Conservation (phyloP, 2,797 vertebrate species). For the Leptatherina wallacei region DNA sequence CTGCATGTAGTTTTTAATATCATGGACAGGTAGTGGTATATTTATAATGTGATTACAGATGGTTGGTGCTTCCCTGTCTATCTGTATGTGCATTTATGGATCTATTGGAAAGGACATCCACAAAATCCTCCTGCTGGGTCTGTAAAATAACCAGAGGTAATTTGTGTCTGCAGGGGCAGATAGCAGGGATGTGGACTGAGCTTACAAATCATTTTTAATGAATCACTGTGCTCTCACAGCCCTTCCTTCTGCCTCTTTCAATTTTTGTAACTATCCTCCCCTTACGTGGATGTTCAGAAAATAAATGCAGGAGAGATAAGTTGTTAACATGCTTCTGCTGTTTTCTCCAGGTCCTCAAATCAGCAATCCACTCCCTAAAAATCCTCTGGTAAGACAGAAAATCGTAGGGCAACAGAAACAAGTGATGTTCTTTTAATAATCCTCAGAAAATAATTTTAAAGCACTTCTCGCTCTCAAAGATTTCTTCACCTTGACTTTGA, state of each 20-base stretch:
- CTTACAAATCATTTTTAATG: slow-evolving; percentile 73
- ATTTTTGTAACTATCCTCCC: neutral
- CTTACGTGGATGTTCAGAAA: slow-evolving; percentile 21
- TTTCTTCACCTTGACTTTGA: slow-evolving; percentile 38
- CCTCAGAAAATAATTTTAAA: slow-evolving; percentile 32
- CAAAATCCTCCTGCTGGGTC: slow-evolving; percentile 27
- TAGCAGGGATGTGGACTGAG: slow-evolving; percentile 42
- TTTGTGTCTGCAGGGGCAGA: slow-evolving; percentile 46
- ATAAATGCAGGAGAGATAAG: slow-evolving; percentile 20
- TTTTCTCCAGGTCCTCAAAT: slow-evolving; percentile 8
- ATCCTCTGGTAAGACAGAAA: slow-evolving; percentile 16
- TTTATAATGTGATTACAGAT: slow-evolving; percentile 29
- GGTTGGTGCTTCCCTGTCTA: slow-evolving; percentile 14
- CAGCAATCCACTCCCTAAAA: slow-evolving; percentile 1
- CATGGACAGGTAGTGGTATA: slow-evolving; percentile 2
- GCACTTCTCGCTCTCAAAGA: slow-evolving; percentile 15
- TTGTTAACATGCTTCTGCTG: slow-evolving; percentile 18
- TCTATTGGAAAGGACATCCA: slow-evolving; percentile 33
- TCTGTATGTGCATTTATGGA: slow-evolving; percentile 43
- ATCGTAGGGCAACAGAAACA: slow-evolving; percentile 16
- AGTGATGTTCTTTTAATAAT: slow-evolving; percentile 39
- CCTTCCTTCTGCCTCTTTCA: slow-evolving; percentile 12
- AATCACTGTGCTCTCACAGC: slow-evolving; percentile 40
- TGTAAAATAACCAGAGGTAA: slow-evolving; percentile 30
- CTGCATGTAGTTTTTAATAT: slow-evolving; percentile 18